Evolutionary conservation across 2,888 invertebrate species (phyloP).

Genomic region (Barypeithes pellucidus): DNA sequence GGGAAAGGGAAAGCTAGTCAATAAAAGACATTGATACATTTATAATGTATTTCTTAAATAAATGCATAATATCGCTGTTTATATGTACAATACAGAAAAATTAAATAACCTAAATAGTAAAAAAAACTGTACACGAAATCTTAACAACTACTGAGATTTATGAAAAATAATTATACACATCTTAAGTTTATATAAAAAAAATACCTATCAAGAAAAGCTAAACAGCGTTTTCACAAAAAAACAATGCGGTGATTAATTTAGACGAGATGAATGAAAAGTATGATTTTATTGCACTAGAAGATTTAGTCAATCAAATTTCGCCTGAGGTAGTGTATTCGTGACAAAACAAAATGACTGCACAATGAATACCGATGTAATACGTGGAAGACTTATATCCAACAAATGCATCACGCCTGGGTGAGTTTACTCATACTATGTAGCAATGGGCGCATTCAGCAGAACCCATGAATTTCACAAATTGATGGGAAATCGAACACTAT

Average conservation of each 20-base stretch:
- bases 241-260: conserved; percentile 27
- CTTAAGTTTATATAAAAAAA: conserved; percentile 59
- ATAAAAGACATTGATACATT: conserved; percentile 55
- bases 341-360: conserved; percentile 41
- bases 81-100: conserved; percentile 62
- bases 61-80: conserved; percentile 63
- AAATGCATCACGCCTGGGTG: conserved; percentile 17
- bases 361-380: conserved; percentile 52
- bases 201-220: conserved; percentile 60
- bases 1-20: too few species aligned
- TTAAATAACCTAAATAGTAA: conserved; percentile 62
- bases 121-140: conserved; percentile 64
- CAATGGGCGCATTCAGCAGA: too few species aligned
- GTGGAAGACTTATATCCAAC: conserved; percentile 61
- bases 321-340: conserved; percentile 63
- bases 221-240: conserved; percentile 54
- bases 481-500: too few species aligned
- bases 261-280: conserved; percentile 42
- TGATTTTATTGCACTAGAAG: conserved; percentile 63
- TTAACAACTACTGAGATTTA: conserved; percentile 63
- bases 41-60: conserved; percentile 64
- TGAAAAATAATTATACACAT: conserved; percentile 65
- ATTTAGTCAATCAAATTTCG: conserved; percentile 52
- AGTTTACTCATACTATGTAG: not conserved
- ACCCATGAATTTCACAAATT: too few species aligned